Conservation (phyloP, 2,888 invertebrate species). For the Julus scanicus region DNA sequence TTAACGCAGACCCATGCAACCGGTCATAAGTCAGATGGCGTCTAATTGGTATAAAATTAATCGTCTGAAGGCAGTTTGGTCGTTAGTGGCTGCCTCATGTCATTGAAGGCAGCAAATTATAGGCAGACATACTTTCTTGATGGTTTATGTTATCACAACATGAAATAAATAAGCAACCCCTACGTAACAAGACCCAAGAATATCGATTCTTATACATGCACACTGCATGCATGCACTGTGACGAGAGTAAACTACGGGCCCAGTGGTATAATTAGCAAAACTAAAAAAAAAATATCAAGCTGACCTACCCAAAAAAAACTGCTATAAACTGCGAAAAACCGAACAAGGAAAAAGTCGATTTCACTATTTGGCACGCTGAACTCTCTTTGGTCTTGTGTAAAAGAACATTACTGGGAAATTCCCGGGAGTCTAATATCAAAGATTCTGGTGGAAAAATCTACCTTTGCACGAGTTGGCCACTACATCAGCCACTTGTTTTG, state of each 20-base stretch:
- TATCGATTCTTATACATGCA: neutral
- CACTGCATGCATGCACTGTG: neutral
- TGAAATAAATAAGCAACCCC: neutral
- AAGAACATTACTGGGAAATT: neutral
- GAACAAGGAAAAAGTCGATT: neutral
- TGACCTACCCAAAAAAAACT: neutral
- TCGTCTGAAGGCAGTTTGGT: neutral
- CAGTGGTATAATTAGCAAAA: neutral
- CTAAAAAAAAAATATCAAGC: neutral
- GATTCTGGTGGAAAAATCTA: neutral
- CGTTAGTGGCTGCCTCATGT: neutral
- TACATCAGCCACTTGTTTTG: neutral
- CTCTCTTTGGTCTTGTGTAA: neutral
- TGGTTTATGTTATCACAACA: neutral
- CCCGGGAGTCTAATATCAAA: neutral
- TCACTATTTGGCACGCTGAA: neutral
- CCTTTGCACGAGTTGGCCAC: neutral
- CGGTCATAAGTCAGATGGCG: neutral
- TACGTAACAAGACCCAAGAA: neutral
- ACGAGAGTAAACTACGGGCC: neutral
- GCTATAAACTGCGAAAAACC: neutral
- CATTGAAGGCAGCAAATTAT: neutral
- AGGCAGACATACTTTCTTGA: conserved; percentile 4
- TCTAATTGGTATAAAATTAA: neutral
- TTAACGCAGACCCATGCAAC: neutral